Percentiles rank a stretch among this genome's conserved stretches.
Evolutionary conservation across 2,888 invertebrate genomes (phyloP).

Genomic region (Gnatocerus cornutus): DNA sequence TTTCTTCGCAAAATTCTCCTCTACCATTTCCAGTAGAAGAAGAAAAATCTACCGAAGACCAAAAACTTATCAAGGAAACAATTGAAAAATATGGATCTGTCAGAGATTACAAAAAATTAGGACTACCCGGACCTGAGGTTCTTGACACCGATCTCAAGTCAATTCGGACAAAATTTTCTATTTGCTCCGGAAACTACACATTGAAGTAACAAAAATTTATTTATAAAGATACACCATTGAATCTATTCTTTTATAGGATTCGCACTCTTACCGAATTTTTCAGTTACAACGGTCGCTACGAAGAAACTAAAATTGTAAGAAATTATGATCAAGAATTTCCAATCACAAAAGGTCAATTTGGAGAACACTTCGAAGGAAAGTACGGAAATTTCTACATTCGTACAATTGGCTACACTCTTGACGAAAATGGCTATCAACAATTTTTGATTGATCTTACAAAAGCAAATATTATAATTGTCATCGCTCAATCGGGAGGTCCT

Average conservation of each 20-base stretch:
- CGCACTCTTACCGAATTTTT: slow-evolving; percentile 18
- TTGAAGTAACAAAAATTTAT: too few species aligned
- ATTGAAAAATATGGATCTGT: slow-evolving; percentile 18
- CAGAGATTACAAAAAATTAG: slow-evolving; percentile 7
- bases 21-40: too few species aligned
- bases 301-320: slow-evolving; percentile 6
- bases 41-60: too few species aligned
- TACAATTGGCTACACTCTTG: slow-evolving; percentile 24
- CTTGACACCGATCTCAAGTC: not conserved
- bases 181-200: too few species aligned
- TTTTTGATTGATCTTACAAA: slow-evolving; percentile 30
- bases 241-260: not conserved
- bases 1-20: too few species aligned
- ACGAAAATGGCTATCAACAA: slow-evolving; percentile 21
- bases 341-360: slow-evolving; percentile 13
- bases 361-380: slow-evolving; percentile 13
- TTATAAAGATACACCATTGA: too few species aligned
- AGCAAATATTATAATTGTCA: not conserved
- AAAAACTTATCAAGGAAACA: slow-evolving; percentile 2
- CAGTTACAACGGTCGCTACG: slow-evolving; percentile 30
- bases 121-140: slow-evolving; percentile 18
- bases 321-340: not conserved
- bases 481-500: not conserved
- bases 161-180: not conserved
- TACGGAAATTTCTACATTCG: slow-evolving; percentile 16